Evolutionary conservation across 2,888 invertebrate species (phyloP).

Genomic region (Lepidochrysops patricia): DNA sequence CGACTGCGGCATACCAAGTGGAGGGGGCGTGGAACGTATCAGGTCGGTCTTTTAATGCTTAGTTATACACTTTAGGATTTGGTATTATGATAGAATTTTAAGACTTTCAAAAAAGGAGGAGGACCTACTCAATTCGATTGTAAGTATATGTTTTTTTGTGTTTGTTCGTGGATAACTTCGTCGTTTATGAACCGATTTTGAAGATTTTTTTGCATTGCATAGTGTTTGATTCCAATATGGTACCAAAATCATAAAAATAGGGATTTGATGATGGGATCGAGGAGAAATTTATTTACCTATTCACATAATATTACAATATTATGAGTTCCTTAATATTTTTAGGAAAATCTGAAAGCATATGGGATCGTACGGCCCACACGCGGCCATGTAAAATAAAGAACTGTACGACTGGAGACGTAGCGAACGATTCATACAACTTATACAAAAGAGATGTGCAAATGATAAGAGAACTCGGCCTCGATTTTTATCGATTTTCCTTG

Average conservation of each 20-base stretch:
- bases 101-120: too few relatives aligned
- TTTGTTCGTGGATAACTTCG: too few relatives aligned
- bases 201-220: too few relatives aligned
- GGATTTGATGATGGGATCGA: too few relatives aligned
- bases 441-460: slow-evolving; percentile 70
- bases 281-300: too few relatives aligned
- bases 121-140: too few relatives aligned
- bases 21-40: slow-evolving; percentile 69
- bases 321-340: not conserved
- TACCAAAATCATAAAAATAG: too few relatives aligned
- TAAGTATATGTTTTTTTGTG: too few relatives aligned
- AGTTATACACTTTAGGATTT: not conserved
- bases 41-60: slow-evolving; percentile 35
- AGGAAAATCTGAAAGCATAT: slow-evolving; percentile 75
- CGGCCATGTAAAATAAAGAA: slow-evolving; percentile 61
- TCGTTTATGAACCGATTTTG: too few relatives aligned
- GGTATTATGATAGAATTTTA: too few relatives aligned
- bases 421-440: slow-evolving; percentile 74
- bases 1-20: slow-evolving; percentile 63
- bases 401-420: slow-evolving; percentile 70
- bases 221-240: too few relatives aligned
- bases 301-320: too few relatives aligned
- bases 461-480: slow-evolving; percentile 53
- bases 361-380: slow-evolving; percentile 75
- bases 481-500: slow-evolving; percentile 73